Evolutionary conservation across 2,797 vertebrate genomes (phyloP).

Genomic region (Sparidentex hasta): DNA sequence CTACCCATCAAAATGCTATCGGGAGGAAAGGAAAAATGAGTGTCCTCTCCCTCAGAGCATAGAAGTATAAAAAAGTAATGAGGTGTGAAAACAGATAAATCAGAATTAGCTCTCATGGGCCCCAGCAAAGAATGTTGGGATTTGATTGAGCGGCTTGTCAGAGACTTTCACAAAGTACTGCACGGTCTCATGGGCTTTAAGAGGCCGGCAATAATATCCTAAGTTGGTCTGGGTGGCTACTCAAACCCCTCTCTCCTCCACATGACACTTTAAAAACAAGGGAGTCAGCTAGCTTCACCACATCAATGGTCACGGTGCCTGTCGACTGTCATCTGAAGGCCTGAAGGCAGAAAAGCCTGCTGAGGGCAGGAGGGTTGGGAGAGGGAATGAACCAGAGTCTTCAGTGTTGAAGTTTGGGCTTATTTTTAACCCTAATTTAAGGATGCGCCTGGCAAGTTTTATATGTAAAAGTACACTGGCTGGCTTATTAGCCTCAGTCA

Average conservation of each 20-base stretch:
- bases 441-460: conserved; percentile 19
- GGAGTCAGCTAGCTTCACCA: conserved; percentile 11
- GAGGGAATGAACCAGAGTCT: neutral
- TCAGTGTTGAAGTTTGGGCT: conserved; percentile 1
- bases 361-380: conserved; percentile 9
- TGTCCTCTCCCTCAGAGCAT: conserved; percentile 21
- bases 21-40: neutral
- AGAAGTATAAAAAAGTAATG: conserved; percentile 45
- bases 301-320: conserved; percentile 39
- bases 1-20: conserved; percentile 27
- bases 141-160: conserved; percentile 36
- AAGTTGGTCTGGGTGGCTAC: conserved; percentile 18
- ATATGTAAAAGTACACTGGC: neutral
- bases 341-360: conserved; percentile 25
- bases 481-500: conserved; percentile 29
- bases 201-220: conserved; percentile 3
- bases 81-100: conserved; percentile 53
- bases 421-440: conserved; percentile 51
- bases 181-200: conserved; percentile 9
- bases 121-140: conserved; percentile 13
- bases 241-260: conserved; percentile 17
- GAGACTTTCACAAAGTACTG: conserved; percentile 22
- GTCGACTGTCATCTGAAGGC: conserved; percentile 35
- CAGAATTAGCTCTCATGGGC: conserved; percentile 41
- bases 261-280: conserved; percentile 27